Conservation (phyloP, 2,888 invertebrate genomes). For the Agrilus biguttatus region DNA sequence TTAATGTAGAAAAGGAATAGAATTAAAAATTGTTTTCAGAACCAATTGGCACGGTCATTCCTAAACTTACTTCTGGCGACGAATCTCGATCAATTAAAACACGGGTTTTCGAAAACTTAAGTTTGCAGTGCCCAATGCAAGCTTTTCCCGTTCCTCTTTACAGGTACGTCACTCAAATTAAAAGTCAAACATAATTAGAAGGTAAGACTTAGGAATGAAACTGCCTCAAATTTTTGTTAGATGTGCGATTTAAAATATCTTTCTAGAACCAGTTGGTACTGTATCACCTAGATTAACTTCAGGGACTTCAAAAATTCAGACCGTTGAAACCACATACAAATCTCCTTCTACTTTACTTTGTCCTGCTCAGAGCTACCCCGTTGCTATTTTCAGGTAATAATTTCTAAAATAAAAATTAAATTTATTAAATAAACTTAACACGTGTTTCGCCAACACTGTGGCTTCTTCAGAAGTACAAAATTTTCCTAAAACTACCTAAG, state of each 20-base stretch:
- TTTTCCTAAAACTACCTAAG: no score
- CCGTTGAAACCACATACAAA: conserved; percentile 14
- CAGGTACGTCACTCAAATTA: conserved; percentile 14
- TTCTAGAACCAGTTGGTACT: conserved; percentile 38
- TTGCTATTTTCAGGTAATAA: conserved; percentile 11
- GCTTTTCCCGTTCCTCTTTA: conserved; percentile 49
- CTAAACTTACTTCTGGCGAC: conserved; percentile 30
- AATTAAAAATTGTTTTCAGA: conserved; percentile 18
- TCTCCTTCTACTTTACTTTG: conserved; percentile 47
- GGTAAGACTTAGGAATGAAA: neutral
- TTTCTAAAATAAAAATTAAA: no score
- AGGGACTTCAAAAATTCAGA: conserved; percentile 17
- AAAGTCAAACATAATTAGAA: neutral
- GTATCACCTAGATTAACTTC: conserved; percentile 34
- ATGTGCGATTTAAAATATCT: conserved; percentile 1
- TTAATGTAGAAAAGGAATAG: no score
- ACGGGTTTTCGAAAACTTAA: conserved; percentile 23
- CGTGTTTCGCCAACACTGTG: no score
- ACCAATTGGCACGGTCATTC: conserved; percentile 34
- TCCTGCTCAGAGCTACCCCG: conserved; percentile 57
- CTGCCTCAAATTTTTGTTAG: neutral
- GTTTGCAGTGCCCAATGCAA: conserved; percentile 49
- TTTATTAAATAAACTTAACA: no score
- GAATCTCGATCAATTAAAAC: conserved; percentile 21
- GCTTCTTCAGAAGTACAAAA: no score